These are phyloP conservation scores for Erannis defoliaria DNA, from an alignment of 2,888 invertebrate species.

Conservation along the genomic window DNA sequence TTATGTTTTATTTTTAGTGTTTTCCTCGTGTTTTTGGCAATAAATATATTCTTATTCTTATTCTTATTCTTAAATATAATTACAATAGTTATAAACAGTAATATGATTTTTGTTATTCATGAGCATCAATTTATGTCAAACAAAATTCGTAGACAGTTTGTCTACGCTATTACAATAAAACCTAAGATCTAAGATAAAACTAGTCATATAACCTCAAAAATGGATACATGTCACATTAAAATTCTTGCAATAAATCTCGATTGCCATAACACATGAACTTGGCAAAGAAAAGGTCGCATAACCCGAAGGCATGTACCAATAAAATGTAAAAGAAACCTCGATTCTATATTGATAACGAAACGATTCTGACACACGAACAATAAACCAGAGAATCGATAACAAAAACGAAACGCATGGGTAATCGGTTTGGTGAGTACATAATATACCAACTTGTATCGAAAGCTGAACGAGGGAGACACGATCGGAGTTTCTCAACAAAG, in stretches of 20 bases:
- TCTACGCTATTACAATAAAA: constrained; percentile 1
- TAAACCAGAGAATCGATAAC: constrained; percentile 53
- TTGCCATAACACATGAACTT: constrained; percentile 30
- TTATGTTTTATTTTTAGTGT: too few relatives aligned
- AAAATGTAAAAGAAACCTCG: constrained; percentile 45
- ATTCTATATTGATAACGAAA: constrained; percentile 40
- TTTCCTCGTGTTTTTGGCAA: too few relatives aligned
- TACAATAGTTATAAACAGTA: too few relatives aligned
- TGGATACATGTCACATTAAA: constrained; percentile 19
- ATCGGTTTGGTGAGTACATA: constrained; percentile 28
- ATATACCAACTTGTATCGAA: background rate
- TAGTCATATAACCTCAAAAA: constrained; percentile 11
- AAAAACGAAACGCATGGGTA: constrained; percentile 48
- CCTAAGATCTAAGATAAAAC: background rate
- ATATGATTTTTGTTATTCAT: constrained; percentile 1
- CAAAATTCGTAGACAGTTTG: constrained; percentile 8
- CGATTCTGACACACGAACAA: constrained; percentile 50
- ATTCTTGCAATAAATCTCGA: constrained; percentile 23
- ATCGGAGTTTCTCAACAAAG: background rate
- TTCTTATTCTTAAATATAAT: too few relatives aligned
- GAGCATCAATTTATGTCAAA: background rate
- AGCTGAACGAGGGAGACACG: background rate
- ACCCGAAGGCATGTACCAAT: constrained; percentile 41
- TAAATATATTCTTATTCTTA: too few relatives aligned
- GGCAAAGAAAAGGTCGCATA: constrained; percentile 33